Evolutionary conservation across 2,888 invertebrate genomes (phyloP), one percentile per base, ranked within the genome.

Genomic region (Cephus sareptanus): DNA sequence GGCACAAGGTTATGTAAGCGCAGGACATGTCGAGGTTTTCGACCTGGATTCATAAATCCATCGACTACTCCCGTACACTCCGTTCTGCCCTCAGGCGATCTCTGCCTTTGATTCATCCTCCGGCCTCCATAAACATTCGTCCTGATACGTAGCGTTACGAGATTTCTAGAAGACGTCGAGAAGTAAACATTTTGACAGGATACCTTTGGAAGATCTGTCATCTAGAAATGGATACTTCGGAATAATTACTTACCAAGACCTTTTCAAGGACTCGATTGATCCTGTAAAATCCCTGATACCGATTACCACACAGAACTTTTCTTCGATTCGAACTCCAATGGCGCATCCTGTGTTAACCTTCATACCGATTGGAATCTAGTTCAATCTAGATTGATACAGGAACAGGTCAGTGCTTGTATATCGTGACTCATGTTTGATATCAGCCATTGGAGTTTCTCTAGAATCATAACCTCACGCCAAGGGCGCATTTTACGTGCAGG

Each of bases 1-100:
- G 83, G 88, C 83, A 86, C 89, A 88, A 89, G 89, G 89, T 85
- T 88, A 83, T 76, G 83, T 81, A 86, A 85, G 77, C 79, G 69
- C 76, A 78, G 78, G 79, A 75, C 77, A 80, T 74, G 75, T 73
- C 79, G 85, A 83, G 84, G 83, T 85, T 87, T 88, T 85, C 80
- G 87, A 88, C 86, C 88, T 84, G 83, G 78, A 85, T 85, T 87
- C 81, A 78, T 81, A 79, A 82, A 81, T 79, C 80, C 73, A 73
- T 33, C 73, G 33, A 31, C 56, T 71, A 35, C 75, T 34, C 34
- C 34, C 34, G 15, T 68, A 56, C 40, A 56, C 73, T 31, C 69
- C 13, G n/a, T n/a, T 76, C 15, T 12, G 34, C n/a, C 31, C 71
- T 34, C 31, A 11, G 71, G 71, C 71, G 11, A 71, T 71, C 12